phyloP scores from a whole-genome alignment of 2,888 invertebrate genomes.

The Drosophila vallismaia region DNA sequence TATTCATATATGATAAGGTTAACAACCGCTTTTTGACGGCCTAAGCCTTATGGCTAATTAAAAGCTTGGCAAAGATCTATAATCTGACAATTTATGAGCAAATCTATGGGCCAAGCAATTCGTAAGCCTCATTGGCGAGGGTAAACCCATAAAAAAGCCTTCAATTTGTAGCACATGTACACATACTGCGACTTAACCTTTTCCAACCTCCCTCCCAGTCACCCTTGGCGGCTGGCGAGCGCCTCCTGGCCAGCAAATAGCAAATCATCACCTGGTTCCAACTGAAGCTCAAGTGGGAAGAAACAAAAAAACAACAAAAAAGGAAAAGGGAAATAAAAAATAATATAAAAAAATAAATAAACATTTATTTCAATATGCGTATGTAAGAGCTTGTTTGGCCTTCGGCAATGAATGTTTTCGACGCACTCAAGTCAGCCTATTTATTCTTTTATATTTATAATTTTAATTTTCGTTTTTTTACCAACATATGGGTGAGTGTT shows the following conservation, averaged over 20 bases:
- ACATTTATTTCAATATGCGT: constrained; percentile 49
- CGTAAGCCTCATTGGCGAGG: constrained; percentile 5
- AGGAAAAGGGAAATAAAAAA: constrained; percentile 4
- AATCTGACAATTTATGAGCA: constrained; percentile 9
- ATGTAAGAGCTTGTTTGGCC: constrained; percentile 48
- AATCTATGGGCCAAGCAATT: background rate
- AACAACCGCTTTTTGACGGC: background rate
- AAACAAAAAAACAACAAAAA: constrained; percentile 1
- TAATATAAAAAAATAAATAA: constrained; percentile 20
- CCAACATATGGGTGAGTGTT: constrained; percentile 51
- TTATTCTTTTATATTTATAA: constrained; percentile 30
- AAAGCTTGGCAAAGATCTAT: background rate
- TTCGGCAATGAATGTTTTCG: constrained; percentile 50
- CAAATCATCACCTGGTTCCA: constrained; percentile 67
- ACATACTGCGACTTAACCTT: constrained; percentile 47
- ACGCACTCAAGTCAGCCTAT: constrained; percentile 50
- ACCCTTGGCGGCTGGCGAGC: constrained; percentile 15
- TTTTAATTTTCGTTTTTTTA: constrained; percentile 33
- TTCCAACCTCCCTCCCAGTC: constrained; percentile 14
- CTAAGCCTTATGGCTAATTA: background rate
- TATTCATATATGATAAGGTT: background rate
- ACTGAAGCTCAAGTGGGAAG: constrained; percentile 17
- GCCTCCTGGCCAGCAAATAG: constrained; percentile 47
- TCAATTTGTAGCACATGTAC: constrained; percentile 49
- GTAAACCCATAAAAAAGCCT: constrained; percentile 38